A percentile compares a stretch with the other conserved stretches of the same genome.
Conservation (phyloP, 2,113 vertebrate species). For the Vireo altiloquus region DNA sequence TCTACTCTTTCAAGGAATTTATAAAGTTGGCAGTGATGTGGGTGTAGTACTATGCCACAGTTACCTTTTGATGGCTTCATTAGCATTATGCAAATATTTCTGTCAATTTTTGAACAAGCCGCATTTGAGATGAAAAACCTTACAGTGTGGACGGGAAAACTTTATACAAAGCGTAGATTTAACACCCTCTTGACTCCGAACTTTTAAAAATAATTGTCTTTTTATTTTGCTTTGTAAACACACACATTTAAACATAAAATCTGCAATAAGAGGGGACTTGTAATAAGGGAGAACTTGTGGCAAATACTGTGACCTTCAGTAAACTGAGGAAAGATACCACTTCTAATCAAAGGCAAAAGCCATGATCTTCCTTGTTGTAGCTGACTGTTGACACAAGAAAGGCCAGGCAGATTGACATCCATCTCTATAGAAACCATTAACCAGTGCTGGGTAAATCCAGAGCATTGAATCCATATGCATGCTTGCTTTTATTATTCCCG, state of each 20-base stretch:
- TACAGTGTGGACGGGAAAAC: neutral
- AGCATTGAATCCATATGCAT: slow-evolving; percentile 83
- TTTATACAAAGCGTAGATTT: slow-evolving; percentile 46
- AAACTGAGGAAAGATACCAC: slow-evolving; percentile 79
- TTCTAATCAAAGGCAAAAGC: slow-evolving; percentile 84
- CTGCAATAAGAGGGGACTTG: slow-evolving; percentile 73
- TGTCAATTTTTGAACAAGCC: slow-evolving; percentile 36
- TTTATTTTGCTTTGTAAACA: slow-evolving; percentile 56
- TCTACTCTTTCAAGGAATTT: slow-evolving; percentile 28
- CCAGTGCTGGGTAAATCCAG: slow-evolving; percentile 76
- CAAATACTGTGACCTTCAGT: slow-evolving; percentile 82
- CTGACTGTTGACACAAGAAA: slow-evolving; percentile 86
- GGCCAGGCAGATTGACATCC: slow-evolving; percentile 84
- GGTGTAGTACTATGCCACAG: neutral
- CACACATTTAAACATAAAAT: slow-evolving; percentile 66
- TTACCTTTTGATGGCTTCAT: slow-evolving; percentile 68
- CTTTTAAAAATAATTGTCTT: slow-evolving; percentile 66
- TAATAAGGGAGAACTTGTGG: slow-evolving; percentile 75
- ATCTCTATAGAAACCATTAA: slow-evolving; percentile 85
- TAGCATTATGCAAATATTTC: slow-evolving; percentile 62
- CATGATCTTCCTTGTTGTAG: slow-evolving; percentile 80
- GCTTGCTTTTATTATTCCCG: slow-evolving; percentile 79
- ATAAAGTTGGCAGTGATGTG: neutral
- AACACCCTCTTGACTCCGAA: slow-evolving; percentile 7
- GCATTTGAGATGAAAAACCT: slow-evolving; percentile 39